Percentiles rank a stretch among this genome's conserved stretches.
These are phyloP conservation scores for Dendrolimus punctatus DNA, from an alignment of 1,140 invertebrate genomes.

Conservation along the genomic window DNA sequence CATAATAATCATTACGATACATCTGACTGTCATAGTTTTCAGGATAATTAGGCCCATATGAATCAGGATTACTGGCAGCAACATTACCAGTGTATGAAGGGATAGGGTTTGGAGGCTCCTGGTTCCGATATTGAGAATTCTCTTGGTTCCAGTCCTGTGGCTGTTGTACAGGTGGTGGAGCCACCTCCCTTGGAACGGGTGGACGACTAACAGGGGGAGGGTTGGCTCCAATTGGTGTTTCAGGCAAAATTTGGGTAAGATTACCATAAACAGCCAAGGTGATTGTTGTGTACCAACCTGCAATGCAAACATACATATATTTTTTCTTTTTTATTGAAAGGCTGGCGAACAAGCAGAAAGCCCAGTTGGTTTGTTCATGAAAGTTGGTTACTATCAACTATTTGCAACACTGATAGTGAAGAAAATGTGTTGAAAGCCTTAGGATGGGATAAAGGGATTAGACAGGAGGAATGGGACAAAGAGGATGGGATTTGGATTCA, in stretches of 20 bases:
- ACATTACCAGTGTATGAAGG: slow-evolving; percentile 61
- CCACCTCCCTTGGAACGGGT: slow-evolving; percentile 40
- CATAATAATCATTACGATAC: slow-evolving; percentile 73
- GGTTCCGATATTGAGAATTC: slow-evolving; percentile 4
- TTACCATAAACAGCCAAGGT: slow-evolving; percentile 95
- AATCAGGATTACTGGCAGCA: slow-evolving; percentile 43
- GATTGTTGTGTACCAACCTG: slow-evolving; percentile 93
- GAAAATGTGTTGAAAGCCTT: too few relatives aligned
- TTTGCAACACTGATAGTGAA: too few relatives aligned
- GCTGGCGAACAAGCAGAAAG: too few relatives aligned
- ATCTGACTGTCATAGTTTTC: slow-evolving; percentile 64
- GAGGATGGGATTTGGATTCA: too few relatives aligned
- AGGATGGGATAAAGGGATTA: too few relatives aligned
- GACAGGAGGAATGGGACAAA: too few relatives aligned
- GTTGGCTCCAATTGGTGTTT: slow-evolving; percentile 41
- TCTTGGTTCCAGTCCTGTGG: slow-evolving; percentile 39
- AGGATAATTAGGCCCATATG: slow-evolving; percentile 50
- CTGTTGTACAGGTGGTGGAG: slow-evolving; percentile 30
- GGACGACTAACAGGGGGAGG: slow-evolving; percentile 43
- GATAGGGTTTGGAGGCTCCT: slow-evolving; percentile 49
- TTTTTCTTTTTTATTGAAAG: too few relatives aligned
- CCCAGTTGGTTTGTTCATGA: too few relatives aligned
- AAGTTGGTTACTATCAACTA: too few relatives aligned
- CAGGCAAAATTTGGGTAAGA: slow-evolving; percentile 78
- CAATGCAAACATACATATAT: slow-evolving; percentile 14